Conservation (phyloP, 2,888 invertebrate genomes). For the Meghimatium bilineatum region DNA sequence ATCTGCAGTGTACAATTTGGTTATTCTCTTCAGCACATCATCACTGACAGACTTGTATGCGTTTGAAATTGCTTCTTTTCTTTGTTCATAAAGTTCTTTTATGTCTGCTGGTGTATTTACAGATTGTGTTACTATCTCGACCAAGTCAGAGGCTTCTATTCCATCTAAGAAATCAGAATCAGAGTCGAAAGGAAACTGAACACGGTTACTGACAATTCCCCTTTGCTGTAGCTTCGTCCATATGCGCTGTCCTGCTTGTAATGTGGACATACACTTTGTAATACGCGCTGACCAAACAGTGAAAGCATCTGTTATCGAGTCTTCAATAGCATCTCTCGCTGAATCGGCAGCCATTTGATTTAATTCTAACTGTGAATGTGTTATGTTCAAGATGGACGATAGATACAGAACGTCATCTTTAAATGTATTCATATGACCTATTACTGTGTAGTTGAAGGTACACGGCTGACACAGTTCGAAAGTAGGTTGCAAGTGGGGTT, state of each 20-base stretch:
- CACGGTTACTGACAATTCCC: conserved; percentile 34
- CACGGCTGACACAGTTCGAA: conserved; percentile 46
- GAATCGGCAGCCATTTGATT: conserved; percentile 16
- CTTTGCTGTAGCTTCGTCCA: conserved; percentile 47
- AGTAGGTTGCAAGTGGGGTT: conserved; percentile 39
- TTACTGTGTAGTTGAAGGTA: conserved; percentile 44
- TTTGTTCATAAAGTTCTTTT: conserved; percentile 25
- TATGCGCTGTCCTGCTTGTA: conserved; percentile 25
- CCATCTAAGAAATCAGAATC: not conserved
- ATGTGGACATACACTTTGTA: conserved; percentile 26
- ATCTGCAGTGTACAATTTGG: conserved; percentile 26
- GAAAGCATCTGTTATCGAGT: conserved; percentile 43
- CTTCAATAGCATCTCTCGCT: conserved; percentile 31
- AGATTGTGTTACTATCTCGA: not conserved
- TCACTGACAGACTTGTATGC: conserved; percentile 19
- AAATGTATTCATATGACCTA: conserved; percentile 50
- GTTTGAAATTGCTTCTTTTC: conserved; percentile 10
- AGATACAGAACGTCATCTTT: conserved; percentile 41
- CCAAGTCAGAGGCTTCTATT: conserved; percentile 16
- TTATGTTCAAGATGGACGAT: conserved; percentile 23
- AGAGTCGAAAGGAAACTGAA: conserved; percentile 33
- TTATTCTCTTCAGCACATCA: not conserved
- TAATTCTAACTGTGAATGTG: conserved; percentile 10
- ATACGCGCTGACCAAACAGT: conserved; percentile 12
- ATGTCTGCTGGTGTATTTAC: not conserved